phyloP scores from a whole-genome alignment of 2,797 vertebrate genomes.

The Pristis pectinata region DNA sequence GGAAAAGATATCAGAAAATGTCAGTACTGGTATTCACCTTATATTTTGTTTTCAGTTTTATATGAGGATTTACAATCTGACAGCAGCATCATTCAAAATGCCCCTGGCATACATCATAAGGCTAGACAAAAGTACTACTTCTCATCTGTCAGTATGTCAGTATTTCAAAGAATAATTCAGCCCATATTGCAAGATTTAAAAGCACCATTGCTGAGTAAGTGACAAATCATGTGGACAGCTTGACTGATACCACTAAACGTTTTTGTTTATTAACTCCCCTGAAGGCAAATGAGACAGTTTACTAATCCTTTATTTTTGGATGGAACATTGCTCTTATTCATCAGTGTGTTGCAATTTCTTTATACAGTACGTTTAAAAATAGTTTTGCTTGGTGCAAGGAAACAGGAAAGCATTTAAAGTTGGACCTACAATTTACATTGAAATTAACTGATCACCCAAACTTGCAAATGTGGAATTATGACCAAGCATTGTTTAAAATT shows the following conservation, averaged over 20 bases:
- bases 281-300: not conserved
- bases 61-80: not conserved
- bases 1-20: not conserved
- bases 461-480: not conserved
- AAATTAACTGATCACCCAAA: slow-evolving; percentile 3
- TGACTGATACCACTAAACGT: not conserved
- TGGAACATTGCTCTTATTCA: not conserved
- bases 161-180: not conserved
- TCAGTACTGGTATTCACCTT: not conserved
- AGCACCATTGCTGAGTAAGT: not conserved
- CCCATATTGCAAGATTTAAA: not conserved
- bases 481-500: not conserved
- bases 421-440: not conserved
- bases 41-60: not conserved
- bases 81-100: not conserved
- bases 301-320: not conserved
- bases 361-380: no score
- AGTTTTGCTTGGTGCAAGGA: not conserved
- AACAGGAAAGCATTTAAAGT: not conserved
- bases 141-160: not conserved
- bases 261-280: not conserved
- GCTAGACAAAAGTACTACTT: slow-evolving; percentile 11
- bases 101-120: not conserved
- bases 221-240: not conserved
- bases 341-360: not conserved